A percentile compares a stretch with the other conserved stretches of the same genome.
Evolutionary conservation across 2,888 invertebrate species (phyloP).

Genomic region (Rhagophthalmus giganteus): DNA sequence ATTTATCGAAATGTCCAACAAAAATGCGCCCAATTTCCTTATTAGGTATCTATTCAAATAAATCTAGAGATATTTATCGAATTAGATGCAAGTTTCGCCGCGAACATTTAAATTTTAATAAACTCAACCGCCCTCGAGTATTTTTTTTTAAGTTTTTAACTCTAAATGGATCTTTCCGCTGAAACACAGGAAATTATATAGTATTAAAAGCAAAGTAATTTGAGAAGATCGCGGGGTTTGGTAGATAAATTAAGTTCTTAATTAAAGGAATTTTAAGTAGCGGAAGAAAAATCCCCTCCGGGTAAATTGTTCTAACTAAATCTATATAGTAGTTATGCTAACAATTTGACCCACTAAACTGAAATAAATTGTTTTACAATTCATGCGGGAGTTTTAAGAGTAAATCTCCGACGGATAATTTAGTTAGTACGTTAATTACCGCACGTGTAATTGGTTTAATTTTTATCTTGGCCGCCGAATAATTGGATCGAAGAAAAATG

Average conservation of each 20-base stretch:
- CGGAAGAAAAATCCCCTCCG: slow-evolving; percentile 11
- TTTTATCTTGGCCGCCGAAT: slow-evolving; percentile 25
- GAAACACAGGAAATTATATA: slow-evolving; percentile 2
- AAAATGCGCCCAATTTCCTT: no score
- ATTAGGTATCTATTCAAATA: no score
- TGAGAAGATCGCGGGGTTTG: slow-evolving; percentile 2
- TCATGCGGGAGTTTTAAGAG: slow-evolving; percentile 18
- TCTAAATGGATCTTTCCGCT: background rate
- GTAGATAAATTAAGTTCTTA: slow-evolving; percentile 14
- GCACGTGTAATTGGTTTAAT: slow-evolving; percentile 27
- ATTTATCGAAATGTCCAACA: no score
- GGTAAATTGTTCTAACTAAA: slow-evolving; percentile 15
- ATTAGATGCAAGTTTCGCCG: no score
- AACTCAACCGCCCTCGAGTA: background rate
- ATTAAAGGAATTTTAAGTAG: slow-evolving; percentile 19
- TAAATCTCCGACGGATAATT: slow-evolving; percentile 27
- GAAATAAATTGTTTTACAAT: slow-evolving; percentile 26
- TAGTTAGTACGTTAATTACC: slow-evolving; percentile 27
- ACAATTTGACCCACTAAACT: slow-evolving; percentile 22
- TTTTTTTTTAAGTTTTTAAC: background rate
- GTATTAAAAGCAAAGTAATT: slow-evolving; percentile 2
- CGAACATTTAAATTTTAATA: no score
- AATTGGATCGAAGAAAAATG: slow-evolving; percentile 28
- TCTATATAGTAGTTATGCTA: slow-evolving; percentile 18
- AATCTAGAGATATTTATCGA: no score